Percentiles rank a stretch among this genome's conserved stretches.
Conservation (phyloP, 2,888 invertebrate species). For the Scaptomyza reducta region DNA sequence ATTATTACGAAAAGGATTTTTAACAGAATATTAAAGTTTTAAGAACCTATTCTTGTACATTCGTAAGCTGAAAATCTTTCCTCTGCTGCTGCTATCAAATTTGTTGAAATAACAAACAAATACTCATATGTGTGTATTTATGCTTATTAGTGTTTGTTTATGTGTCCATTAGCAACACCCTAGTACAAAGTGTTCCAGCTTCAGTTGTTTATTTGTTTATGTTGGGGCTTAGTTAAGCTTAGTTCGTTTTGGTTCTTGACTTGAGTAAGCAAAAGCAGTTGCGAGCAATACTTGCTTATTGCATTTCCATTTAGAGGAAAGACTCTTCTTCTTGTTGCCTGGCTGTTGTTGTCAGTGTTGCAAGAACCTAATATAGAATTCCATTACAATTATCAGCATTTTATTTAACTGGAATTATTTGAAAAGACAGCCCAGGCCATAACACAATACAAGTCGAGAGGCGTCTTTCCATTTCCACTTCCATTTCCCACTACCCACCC, state of each 20-base stretch:
- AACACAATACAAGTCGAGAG: constrained; percentile 48
- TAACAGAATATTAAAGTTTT: not conserved
- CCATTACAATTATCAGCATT: constrained; percentile 75
- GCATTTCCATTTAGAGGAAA: not conserved
- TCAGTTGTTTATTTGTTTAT: constrained; percentile 51
- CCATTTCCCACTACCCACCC: no score
- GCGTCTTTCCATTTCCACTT: not conserved
- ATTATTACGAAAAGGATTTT: not conserved
- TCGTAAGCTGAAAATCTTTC: not conserved
- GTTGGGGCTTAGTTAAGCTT: constrained; percentile 40
- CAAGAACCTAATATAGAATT: constrained; percentile 63
- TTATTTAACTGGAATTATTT: constrained; percentile 62
- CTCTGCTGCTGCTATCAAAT: not conserved
- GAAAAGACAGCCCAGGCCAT: constrained; percentile 40
- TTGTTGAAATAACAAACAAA: not conserved
- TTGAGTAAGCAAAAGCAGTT: constrained; percentile 51
- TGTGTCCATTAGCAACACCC: not conserved
- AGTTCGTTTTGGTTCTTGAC: constrained; percentile 49
- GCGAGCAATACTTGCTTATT: not conserved
- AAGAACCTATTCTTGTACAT: not conserved
- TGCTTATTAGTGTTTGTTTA: constrained; percentile 3
- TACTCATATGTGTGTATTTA: constrained; percentile 15
- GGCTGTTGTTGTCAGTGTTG: not conserved
- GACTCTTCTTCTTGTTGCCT: no score
- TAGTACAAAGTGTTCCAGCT: no score